phyloP scores from a whole-genome alignment of 2,888 invertebrate genomes.

The Alloscopus bannaensis region DNA sequence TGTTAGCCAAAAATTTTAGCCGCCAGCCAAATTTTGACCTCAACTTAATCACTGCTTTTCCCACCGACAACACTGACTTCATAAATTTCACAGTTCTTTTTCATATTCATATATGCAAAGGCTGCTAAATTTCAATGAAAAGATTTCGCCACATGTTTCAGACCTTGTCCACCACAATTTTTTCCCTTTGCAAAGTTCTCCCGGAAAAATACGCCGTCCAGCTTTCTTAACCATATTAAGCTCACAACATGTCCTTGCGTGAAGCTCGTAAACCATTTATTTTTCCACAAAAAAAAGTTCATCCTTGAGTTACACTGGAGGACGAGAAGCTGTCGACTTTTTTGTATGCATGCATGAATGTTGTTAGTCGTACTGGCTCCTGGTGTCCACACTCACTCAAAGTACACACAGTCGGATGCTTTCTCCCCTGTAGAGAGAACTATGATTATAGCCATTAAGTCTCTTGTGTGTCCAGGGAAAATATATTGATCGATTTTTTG shows the following conservation, averaged over 20 bases:
- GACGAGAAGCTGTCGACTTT: slow-evolving; percentile 40
- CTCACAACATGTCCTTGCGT: not conserved
- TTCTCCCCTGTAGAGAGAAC: slow-evolving; percentile 73
- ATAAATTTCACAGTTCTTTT: too few species aligned
- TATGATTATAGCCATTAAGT: slow-evolving; percentile 73
- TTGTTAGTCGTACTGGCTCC: slow-evolving; percentile 19
- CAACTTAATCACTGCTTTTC: too few species aligned
- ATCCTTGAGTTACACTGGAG: too few species aligned
- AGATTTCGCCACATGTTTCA: too few species aligned
- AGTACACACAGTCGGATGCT: slow-evolving; percentile 54
- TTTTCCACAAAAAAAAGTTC: too few species aligned
- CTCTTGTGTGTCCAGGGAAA: slow-evolving; percentile 72
- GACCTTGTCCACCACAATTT: not conserved
- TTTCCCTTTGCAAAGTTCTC: not conserved
- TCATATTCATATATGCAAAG: too few species aligned
- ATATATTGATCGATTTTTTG: slow-evolving; percentile 72
- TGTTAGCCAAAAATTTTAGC: too few species aligned
- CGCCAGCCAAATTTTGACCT: too few species aligned
- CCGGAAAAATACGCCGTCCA: not conserved
- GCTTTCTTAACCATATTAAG: too few species aligned
- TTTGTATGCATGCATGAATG: slow-evolving; percentile 42
- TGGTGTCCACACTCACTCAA: slow-evolving; percentile 37
- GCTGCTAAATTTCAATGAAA: too few species aligned
- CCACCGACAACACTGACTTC: too few species aligned
- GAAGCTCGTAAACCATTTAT: too few species aligned